Evolutionary conservation across 1,140 invertebrate species (phyloP).

Genomic region (Leptonema lineaticorne): DNA sequence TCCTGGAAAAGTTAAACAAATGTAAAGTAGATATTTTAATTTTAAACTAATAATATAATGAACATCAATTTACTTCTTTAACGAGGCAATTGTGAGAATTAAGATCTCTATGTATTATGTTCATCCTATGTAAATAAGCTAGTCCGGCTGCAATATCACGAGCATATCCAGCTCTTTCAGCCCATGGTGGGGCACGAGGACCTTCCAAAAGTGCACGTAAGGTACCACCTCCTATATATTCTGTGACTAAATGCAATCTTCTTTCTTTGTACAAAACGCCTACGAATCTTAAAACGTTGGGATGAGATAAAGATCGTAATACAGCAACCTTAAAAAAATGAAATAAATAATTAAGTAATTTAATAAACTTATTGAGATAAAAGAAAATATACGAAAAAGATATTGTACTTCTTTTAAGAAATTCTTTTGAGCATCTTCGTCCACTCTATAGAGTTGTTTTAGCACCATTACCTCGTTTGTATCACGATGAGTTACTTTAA

Average conservation of each 20-base stretch:
- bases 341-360: slow-evolving; percentile 4
- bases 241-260: slow-evolving; percentile 86
- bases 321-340: slow-evolving; percentile 72
- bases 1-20: slow-evolving; percentile 56
- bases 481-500: slow-evolving; percentile 85
- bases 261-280: slow-evolving; percentile 93
- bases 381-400: not conserved
- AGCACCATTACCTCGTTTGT: slow-evolving; percentile 94
- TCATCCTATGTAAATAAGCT: slow-evolving; percentile 90
- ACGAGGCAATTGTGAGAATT: slow-evolving; percentile 96
- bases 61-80: slow-evolving; percentile 60
- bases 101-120: slow-evolving; percentile 93
- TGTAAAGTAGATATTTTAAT: slow-evolving; percentile 25
- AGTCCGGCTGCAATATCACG: slow-evolving; percentile 91
- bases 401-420: slow-evolving; percentile 85
- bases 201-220: slow-evolving; percentile 68
- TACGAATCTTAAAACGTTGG: slow-evolving; percentile 88
- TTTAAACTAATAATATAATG: not conserved
- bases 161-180: slow-evolving; percentile 78
- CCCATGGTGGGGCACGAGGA: slow-evolving; percentile 74
- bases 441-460: slow-evolving; percentile 90
- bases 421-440: slow-evolving; percentile 91
- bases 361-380: not conserved
- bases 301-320: slow-evolving; percentile 81
- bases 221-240: slow-evolving; percentile 89